Percentiles rank a stretch among this genome's conserved stretches.
Evolutionary conservation across 2,113 vertebrate species (phyloP).

Genomic region (Myrmecobius fasciatus): DNA sequence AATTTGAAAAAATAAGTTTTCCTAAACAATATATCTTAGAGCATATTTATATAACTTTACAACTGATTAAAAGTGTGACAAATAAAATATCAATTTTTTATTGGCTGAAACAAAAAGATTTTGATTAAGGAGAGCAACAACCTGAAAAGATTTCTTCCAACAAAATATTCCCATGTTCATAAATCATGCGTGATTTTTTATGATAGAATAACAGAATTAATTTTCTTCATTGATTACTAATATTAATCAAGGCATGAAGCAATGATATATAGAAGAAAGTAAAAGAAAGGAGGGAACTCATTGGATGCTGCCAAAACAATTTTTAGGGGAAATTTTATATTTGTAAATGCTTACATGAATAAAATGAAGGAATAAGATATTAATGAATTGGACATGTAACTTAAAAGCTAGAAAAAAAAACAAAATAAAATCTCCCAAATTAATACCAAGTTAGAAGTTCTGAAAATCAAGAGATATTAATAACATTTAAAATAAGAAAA

Average conservation of each 20-base stretch:
- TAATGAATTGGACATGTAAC: too few relatives aligned
- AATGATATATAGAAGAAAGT: background rate
- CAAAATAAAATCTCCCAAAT: too few relatives aligned
- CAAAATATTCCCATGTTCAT: background rate
- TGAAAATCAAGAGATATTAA: too few relatives aligned
- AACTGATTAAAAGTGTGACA: background rate
- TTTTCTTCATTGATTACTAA: background rate
- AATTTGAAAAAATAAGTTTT: background rate
- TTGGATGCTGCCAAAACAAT: too few relatives aligned
- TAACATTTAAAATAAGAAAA: too few relatives aligned
- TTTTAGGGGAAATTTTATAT: too few relatives aligned
- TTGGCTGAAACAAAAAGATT: background rate
- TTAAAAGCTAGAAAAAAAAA: too few relatives aligned
- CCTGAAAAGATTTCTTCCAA: background rate
- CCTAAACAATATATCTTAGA: background rate
- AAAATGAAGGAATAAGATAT: too few relatives aligned
- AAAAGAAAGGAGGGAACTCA: background rate
- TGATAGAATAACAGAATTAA: background rate
- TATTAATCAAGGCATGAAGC: background rate
- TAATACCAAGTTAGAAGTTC: too few relatives aligned
- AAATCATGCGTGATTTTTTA: background rate
- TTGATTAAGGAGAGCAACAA: background rate
- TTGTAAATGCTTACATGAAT: too few relatives aligned
- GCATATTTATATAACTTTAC: background rate
- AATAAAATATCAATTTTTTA: background rate